Percentiles rank a stretch among this genome's conserved stretches.
Evolutionary conservation across 2,113 vertebrate genomes (phyloP).

Genomic region (Clinocottus analis): DNA sequence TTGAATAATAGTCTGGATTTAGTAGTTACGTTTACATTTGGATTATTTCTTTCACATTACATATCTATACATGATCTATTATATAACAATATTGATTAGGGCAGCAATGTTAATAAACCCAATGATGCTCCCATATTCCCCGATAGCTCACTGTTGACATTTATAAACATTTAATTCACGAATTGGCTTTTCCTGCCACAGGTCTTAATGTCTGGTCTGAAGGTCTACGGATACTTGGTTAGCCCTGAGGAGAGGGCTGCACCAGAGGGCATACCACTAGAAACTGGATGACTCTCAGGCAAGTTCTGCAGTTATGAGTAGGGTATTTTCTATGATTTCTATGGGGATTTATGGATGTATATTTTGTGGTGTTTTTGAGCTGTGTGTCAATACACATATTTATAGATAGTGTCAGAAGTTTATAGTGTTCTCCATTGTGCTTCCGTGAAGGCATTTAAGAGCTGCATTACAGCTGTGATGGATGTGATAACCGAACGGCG

Average conservation of each 20-base stretch:
- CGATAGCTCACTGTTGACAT: neutral
- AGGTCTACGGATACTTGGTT: neutral
- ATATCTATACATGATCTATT: neutral
- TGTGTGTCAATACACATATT: too few species aligned
- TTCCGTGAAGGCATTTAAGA: neutral
- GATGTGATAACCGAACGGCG: conserved; percentile 1
- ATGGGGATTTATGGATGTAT: too few species aligned
- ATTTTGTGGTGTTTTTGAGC: too few species aligned
- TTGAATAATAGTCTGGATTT: neutral
- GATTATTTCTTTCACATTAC: neutral
- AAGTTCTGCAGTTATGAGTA: too few species aligned
- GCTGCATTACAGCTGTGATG: neutral
- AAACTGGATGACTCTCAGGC: too few species aligned
- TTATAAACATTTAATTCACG: neutral
- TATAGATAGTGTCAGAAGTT: neutral
- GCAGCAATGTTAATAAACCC: neutral
- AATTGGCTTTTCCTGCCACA: neutral
- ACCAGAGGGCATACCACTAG: neutral
- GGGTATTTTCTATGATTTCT: too few species aligned
- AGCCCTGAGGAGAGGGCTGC: neutral
- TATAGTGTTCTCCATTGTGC: neutral
- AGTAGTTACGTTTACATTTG: neutral
- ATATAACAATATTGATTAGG: neutral
- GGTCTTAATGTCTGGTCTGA: neutral
- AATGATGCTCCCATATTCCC: too few species aligned